Conservation (phyloP, 2,888 invertebrate species). For the Diarsia mendica region DNA sequence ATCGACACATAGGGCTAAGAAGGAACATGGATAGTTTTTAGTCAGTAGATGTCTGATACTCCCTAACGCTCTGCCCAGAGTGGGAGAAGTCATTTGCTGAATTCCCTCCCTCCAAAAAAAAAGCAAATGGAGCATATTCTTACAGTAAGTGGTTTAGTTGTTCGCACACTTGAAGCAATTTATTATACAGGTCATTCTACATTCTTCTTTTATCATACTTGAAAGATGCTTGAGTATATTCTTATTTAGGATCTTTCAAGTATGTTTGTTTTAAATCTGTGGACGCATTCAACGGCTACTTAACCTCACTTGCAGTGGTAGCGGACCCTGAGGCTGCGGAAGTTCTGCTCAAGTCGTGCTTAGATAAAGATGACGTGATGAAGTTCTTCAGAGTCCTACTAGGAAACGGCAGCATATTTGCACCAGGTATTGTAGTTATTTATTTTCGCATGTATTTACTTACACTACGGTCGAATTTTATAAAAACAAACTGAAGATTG, state of each 20-base stretch:
- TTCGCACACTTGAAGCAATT: not conserved
- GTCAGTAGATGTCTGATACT: too few species aligned
- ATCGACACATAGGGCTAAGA: too few species aligned
- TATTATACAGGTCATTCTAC: not conserved
- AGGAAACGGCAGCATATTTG: conserved; percentile 76
- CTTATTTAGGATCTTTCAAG: too few species aligned
- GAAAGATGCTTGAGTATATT: too few species aligned
- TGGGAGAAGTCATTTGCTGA: too few species aligned
- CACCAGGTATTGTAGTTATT: conserved; percentile 68
- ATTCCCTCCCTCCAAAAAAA: too few species aligned
- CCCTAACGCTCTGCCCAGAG: too few species aligned
- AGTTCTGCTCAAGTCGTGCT: conserved; percentile 68
- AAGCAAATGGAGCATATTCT: too few species aligned
- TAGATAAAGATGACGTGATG: conserved; percentile 74
- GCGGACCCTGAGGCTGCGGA: conserved; percentile 70
- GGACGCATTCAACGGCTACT: not conserved
- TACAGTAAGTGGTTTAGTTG: too few species aligned
- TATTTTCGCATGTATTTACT: not conserved
- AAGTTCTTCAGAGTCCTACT: conserved; percentile 60
- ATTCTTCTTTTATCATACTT: too few species aligned
- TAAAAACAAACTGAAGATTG: not conserved
- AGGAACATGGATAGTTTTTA: too few species aligned
- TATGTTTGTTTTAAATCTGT: not conserved
- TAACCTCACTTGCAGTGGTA: conserved; percentile 61
- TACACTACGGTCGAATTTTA: not conserved